phyloP scores from a whole-genome alignment of 2,113 vertebrate genomes.

The Ammodytes dubius region DNA sequence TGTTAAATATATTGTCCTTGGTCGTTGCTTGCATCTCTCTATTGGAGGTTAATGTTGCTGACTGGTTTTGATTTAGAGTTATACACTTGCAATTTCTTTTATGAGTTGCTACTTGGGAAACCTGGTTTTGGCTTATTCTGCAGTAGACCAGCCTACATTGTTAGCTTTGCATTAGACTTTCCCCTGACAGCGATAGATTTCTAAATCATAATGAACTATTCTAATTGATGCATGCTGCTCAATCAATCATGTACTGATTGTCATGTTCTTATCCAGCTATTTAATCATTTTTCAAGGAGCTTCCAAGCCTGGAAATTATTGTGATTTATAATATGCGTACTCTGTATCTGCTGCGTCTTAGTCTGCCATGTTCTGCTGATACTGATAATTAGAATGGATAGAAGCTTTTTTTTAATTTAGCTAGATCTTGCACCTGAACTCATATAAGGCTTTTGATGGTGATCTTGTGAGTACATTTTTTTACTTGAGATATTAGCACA shows the following conservation, averaged over 20 bases:
- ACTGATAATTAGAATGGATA: neutral
- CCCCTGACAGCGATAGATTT: neutral
- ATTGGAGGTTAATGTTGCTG: neutral
- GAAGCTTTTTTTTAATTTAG: neutral
- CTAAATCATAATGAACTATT: too few relatives aligned
- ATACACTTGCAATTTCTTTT: neutral
- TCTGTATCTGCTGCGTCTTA: neutral
- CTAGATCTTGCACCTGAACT: neutral
- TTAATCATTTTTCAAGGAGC: too few relatives aligned
- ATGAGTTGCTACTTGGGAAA: neutral
- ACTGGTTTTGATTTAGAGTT: neutral
- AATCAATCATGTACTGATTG: neutral
- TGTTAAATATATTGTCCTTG: neutral
- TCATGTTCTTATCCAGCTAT: neutral
- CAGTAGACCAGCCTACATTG: neutral
- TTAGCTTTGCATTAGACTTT: neutral
- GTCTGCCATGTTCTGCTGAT: neutral
- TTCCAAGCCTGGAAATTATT: neutral
- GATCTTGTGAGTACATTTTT: neutral
- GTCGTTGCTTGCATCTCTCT: neutral
- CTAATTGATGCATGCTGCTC: neutral
- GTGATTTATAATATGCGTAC: neutral
- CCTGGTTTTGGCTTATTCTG: neutral
- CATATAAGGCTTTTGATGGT: neutral
- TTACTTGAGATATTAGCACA: slow-evolving; percentile 4